phyloP scores from a whole-genome alignment of 2,888 invertebrate species.

The Phengaris alcon region DNA sequence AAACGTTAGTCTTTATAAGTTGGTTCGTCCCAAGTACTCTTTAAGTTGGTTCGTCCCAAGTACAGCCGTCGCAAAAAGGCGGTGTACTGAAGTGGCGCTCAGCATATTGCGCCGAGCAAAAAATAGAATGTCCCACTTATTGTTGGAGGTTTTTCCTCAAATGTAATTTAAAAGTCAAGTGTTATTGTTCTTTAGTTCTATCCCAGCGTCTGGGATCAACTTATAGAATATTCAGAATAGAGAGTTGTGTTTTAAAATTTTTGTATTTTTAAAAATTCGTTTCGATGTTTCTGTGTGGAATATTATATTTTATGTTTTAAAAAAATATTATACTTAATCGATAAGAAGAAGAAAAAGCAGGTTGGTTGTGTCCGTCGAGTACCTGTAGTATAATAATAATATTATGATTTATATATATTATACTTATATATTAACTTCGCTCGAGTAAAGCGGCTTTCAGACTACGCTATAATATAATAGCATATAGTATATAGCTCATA shows the following conservation, averaged over 20 bases:
- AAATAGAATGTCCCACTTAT: constrained; percentile 40
- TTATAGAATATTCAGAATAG: constrained; percentile 16
- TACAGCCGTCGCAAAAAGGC: constrained; percentile 39
- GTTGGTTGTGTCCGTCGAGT: too few species aligned
- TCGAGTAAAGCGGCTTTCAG: too few species aligned
- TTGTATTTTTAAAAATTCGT: not conserved
- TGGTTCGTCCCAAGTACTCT: not conserved
- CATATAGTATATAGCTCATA: too few species aligned
- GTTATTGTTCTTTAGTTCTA: constrained; percentile 33
- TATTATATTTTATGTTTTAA: not conserved
- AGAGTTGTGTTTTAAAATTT: constrained; percentile 13
- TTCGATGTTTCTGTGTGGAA: not conserved
- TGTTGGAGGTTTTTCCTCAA: constrained; percentile 39
- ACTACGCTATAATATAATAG: too few species aligned
- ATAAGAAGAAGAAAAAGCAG: too few species aligned
- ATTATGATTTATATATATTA: too few species aligned
- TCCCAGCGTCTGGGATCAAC: constrained; percentile 19
- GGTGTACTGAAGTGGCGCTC: constrained; percentile 38
- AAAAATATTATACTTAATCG: not conserved
- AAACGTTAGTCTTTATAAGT: constrained; percentile 1
- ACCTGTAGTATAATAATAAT: too few species aligned
- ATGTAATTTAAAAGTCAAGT: constrained; percentile 39
- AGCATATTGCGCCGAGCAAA: constrained; percentile 42
- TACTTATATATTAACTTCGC: too few species aligned
- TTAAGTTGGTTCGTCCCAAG: constrained; percentile 30